A percentile compares a stretch with the other conserved stretches of the same genome.
phyloP scores from a whole-genome alignment of 2,113 vertebrate genomes.

The Silurus meridionalis region DNA sequence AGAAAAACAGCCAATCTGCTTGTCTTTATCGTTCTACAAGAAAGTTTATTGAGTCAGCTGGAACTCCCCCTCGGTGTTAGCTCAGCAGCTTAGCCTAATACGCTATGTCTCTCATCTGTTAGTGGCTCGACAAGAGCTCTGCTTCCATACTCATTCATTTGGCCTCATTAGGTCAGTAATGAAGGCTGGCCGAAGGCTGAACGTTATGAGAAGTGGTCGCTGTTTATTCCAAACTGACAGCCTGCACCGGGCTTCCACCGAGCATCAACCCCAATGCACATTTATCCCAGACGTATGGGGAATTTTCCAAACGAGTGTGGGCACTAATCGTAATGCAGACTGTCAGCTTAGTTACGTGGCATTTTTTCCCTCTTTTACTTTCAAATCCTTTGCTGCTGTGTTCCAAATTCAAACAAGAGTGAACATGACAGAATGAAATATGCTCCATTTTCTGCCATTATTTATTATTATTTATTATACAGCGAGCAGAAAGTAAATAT shows the following conservation, averaged over 20 bases:
- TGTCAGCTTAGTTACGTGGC: constrained; percentile 43
- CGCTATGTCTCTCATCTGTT: constrained; percentile 16
- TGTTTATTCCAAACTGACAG: constrained; percentile 45
- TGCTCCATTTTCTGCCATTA: constrained; percentile 18
- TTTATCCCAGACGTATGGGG: constrained; percentile 38
- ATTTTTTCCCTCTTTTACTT: constrained; percentile 9
- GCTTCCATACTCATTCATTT: constrained; percentile 35
- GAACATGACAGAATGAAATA: constrained; percentile 40
- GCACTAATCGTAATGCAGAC: constrained; percentile 42
- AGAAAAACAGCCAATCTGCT: background rate
- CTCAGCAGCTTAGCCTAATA: constrained; percentile 25
- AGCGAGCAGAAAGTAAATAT: background rate
- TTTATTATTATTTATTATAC: constrained; percentile 2
- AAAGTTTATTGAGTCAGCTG: background rate
- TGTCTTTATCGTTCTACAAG: background rate
- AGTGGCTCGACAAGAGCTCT: constrained; percentile 17
- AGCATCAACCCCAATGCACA: constrained; percentile 8
- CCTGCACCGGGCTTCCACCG: constrained; percentile 17
- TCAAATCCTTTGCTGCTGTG: constrained; percentile 4
- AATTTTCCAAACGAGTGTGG: constrained; percentile 39
- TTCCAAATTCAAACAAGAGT: constrained; percentile 20
- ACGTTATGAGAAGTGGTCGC: constrained; percentile 32
- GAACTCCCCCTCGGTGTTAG: background rate
- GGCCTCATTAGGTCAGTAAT: constrained; percentile 59
- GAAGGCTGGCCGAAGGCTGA: constrained; percentile 41